Evolutionary conservation across 2,797 vertebrate species (phyloP).

Genomic region (Numenius phaeopus): DNA sequence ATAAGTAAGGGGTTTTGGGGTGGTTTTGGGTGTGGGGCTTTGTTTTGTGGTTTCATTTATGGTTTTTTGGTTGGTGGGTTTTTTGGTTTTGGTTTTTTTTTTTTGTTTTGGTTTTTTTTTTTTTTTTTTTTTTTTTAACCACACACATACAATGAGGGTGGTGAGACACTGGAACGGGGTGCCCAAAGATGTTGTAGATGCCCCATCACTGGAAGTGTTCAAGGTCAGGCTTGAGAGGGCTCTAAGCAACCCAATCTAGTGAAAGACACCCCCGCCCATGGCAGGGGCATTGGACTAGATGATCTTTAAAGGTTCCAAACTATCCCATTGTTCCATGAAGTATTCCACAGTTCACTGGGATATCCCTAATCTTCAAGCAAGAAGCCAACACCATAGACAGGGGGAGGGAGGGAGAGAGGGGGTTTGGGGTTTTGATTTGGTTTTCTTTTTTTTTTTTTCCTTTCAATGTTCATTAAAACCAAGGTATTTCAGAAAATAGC

Average conservation of each 20-base stretch:
- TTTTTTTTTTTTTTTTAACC: background rate
- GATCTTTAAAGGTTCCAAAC: background rate
- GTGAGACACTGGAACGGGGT: background rate
- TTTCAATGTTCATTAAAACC: background rate
- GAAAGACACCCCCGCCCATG: background rate
- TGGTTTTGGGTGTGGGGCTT: background rate
- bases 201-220: background rate
- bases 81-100: too few relatives aligned
- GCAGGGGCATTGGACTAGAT: background rate
- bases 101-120: too few relatives aligned
- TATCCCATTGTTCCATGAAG: background rate
- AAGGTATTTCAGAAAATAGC: background rate
- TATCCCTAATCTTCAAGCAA: background rate
- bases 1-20: background rate
- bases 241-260: background rate
- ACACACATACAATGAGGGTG: background rate
- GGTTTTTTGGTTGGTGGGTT: background rate
- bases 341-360: accelerated
- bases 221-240: background rate
- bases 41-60: background rate
- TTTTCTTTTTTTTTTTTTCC: too few relatives aligned
- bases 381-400: background rate
- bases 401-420: too few relatives aligned
- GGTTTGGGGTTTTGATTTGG: background rate
- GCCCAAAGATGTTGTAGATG: background rate